Percentiles rank a stretch among this genome's conserved stretches.
Evolutionary conservation across 1,140 invertebrate genomes (phyloP).

Genomic region (Rhynchophorus ferrugineus): DNA sequence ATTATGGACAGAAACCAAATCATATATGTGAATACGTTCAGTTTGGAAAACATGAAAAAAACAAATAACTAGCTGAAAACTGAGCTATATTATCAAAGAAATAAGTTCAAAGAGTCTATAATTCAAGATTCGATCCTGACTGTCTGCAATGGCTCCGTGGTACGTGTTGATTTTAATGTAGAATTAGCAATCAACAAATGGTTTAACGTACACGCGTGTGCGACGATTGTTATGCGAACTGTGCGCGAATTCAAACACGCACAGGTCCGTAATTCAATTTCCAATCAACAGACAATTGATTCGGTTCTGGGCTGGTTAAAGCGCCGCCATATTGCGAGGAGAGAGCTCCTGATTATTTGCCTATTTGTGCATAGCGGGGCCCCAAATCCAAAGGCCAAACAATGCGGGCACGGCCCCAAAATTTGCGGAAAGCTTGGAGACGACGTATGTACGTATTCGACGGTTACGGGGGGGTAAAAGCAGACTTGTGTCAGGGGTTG

Average conservation of each 20-base stretch:
- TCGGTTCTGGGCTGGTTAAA: not conserved
- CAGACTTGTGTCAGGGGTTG: constrained; percentile 35
- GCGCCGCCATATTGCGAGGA: not conserved
- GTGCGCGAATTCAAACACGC: not conserved
- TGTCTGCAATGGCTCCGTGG: no score
- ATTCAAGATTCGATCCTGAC: no score
- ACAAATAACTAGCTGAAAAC: no score
- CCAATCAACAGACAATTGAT: not conserved
- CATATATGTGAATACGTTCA: no score
- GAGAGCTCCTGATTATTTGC: not conserved
- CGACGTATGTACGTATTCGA: not conserved
- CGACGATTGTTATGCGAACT: not conserved
- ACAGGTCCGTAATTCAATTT: not conserved
- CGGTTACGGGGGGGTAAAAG: constrained; percentile 32
- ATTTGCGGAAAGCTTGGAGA: constrained; percentile 1
- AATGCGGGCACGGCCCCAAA: not conserved
- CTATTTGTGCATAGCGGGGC: constrained; percentile 3
- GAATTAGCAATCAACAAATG: no score
- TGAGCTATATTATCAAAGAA: no score
- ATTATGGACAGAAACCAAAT: no score
- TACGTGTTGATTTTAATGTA: no score
- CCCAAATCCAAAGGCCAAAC: not conserved
- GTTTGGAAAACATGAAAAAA: no score
- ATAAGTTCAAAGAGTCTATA: no score
- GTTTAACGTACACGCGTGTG: no score